A percentile compares a stretch with the other conserved stretches of the same genome.
phyloP scores from a whole-genome alignment of 2,888 invertebrate species.

The Phymatocera aterrima region DNA sequence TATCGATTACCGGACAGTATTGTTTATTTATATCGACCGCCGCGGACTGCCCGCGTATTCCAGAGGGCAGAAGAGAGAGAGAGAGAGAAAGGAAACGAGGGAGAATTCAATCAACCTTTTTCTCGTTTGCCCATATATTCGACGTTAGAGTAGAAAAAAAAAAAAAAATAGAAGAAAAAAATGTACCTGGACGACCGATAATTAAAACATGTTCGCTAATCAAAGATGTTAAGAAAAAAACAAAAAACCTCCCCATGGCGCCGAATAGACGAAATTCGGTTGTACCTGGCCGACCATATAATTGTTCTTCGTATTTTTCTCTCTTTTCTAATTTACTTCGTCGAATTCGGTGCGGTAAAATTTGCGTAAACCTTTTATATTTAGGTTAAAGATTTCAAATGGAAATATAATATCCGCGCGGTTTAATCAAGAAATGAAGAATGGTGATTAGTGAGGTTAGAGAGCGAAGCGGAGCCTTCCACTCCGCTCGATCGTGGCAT shows the following conservation, averaged over 20 bases:
- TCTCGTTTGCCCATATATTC: neutral
- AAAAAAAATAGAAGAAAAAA: neutral
- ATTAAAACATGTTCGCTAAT: neutral
- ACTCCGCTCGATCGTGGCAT: slow-evolving; percentile 51
- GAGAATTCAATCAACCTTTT: slow-evolving; percentile 7
- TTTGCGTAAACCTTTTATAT: neutral
- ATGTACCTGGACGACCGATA: neutral
- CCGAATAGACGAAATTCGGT: too few relatives aligned
- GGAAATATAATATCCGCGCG: neutral
- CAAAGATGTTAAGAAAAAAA: neutral
- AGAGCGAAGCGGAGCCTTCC: slow-evolving; percentile 11
- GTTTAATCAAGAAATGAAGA: slow-evolving; percentile 20
- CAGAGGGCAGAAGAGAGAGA: too few relatives aligned
- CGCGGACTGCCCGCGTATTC: neutral
- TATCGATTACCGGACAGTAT: slow-evolving; percentile 26
- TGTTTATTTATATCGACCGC: slow-evolving; percentile 15
- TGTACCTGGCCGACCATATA: too few relatives aligned
- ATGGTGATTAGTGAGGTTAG: slow-evolving; percentile 15
- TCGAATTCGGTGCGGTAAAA: slow-evolving; percentile 48
- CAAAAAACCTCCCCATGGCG: too few relatives aligned
- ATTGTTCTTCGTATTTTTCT: slow-evolving; percentile 49
- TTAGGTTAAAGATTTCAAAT: neutral
- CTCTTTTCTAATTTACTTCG: slow-evolving; percentile 48
- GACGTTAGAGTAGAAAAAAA: neutral
- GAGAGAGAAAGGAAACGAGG: too few relatives aligned